Conservation (phyloP, 2,888 invertebrate genomes). For the Tetragonisca angustula region DNA sequence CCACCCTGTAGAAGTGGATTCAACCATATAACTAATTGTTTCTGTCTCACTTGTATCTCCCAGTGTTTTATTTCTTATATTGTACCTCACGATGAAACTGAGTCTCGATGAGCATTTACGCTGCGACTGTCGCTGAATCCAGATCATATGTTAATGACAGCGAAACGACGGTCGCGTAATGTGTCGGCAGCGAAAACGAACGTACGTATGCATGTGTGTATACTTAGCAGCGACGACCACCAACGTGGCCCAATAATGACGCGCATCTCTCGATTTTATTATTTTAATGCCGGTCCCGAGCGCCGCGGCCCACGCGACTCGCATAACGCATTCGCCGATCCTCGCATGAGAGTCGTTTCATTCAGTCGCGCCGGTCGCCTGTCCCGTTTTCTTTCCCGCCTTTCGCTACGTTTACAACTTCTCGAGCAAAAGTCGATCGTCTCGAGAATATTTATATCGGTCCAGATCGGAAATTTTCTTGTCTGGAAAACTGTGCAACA, state of each 20-base stretch:
- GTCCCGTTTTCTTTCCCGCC: conserved; percentile 4
- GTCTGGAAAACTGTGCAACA: too few species aligned
- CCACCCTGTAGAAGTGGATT: too few species aligned
- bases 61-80: too few species aligned
- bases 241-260: conserved; percentile 80
- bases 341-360: conserved; percentile 65
- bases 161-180: conserved; percentile 76
- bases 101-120: neutral
- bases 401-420: conserved; percentile 11
- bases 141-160: conserved; percentile 76
- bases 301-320: conserved; percentile 77
- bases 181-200: conserved; percentile 71
- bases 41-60: too few species aligned
- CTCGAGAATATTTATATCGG: conserved; percentile 15
- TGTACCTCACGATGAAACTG: too few species aligned
- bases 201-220: conserved; percentile 10
- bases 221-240: conserved; percentile 74
- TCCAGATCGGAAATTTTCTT: neutral
- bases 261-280: conserved; percentile 81
- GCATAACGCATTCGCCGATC: conserved; percentile 73
- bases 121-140: conserved; percentile 32
- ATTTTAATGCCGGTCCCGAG: conserved; percentile 76
- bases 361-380: conserved; percentile 36
- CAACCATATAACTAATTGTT: too few species aligned
- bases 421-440: conserved; percentile 38